Evolutionary conservation across 2,888 invertebrate genomes (phyloP).

Genomic region (Chalcosyrphus nemorum): DNA sequence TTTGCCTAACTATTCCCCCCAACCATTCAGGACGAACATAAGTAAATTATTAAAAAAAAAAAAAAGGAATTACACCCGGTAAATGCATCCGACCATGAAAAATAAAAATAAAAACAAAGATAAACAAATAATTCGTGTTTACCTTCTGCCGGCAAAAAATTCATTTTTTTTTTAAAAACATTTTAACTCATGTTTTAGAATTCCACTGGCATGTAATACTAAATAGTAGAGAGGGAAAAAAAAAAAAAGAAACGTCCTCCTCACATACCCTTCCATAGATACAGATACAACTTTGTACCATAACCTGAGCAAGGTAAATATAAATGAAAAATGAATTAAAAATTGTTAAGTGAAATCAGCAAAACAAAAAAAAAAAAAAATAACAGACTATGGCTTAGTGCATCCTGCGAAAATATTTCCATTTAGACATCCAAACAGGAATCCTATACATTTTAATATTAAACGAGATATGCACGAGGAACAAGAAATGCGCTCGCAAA

Average conservation of each 20-base stretch:
- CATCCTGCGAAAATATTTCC: conserved; percentile 58
- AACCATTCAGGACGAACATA: not conserved
- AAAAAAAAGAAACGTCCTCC: not conserved
- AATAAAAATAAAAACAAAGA: not conserved
- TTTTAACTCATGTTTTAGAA: conserved; percentile 52
- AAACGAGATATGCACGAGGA: conserved; percentile 19
- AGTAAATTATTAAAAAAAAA: conserved; percentile 23
- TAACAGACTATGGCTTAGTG: conserved; percentile 41
- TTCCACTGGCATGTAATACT: conserved; percentile 37
- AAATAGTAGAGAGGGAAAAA: conserved; percentile 22
- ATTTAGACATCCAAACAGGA: conserved; percentile 53
- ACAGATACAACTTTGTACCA: conserved; percentile 7
- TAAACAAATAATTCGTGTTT: conserved; percentile 34
- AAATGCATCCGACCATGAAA: conserved; percentile 43
- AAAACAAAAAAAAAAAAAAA: not conserved
- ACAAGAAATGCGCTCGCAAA: conserved; percentile 13
- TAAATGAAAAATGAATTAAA: conserved; percentile 70
- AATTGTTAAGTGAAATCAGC: conserved; percentile 53
- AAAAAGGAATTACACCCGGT: too few species aligned
- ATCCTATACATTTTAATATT: conserved; percentile 40
- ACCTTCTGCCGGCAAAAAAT: not conserved
- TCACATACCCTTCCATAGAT: not conserved
- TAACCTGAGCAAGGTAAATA: conserved; percentile 32
- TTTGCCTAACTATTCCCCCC: not conserved
- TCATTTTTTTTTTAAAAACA: conserved; percentile 10